Conservation (phyloP, 2,888 invertebrate species). For the Oxystoma pomonae region DNA sequence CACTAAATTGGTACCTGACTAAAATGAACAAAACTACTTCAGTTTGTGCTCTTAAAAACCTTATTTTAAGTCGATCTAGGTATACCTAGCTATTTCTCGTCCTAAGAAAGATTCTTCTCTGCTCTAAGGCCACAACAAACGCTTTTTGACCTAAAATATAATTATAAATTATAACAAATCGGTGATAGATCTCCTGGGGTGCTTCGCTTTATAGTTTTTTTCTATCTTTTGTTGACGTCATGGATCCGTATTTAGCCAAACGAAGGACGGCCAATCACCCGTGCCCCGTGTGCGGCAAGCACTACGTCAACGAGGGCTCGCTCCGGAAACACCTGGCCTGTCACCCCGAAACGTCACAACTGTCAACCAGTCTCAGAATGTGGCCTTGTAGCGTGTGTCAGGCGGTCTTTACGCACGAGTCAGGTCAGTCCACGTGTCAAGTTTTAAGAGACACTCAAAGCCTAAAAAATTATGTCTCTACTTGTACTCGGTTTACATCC, state of each 20-base stretch:
- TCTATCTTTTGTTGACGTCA: slow-evolving; percentile 62
- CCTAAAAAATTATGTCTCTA: no score
- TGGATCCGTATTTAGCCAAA: slow-evolving; percentile 85
- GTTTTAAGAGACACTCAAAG: no score
- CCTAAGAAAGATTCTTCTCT: no score
- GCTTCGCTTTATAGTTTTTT: slow-evolving; percentile 51
- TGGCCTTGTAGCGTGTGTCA: slow-evolving; percentile 96
- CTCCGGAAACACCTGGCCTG: slow-evolving; percentile 89
- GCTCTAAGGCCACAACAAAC: no score
- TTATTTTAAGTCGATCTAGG: no score
- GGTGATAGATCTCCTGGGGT: slow-evolving; percentile 44
- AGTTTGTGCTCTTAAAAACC: no score
- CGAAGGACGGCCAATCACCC: slow-evolving; percentile 92
- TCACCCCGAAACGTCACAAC: slow-evolving; percentile 86
- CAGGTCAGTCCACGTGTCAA: slow-evolving; percentile 57
- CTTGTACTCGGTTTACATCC: no score
- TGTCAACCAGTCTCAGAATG: slow-evolving; percentile 85
- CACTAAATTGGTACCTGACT: no score
- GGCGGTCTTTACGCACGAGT: slow-evolving; percentile 92
- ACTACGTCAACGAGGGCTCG: slow-evolving; percentile 92
- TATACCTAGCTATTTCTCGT: no score
- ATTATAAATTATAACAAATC: no score
- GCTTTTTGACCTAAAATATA: no score
- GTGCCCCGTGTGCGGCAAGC: slow-evolving; percentile 92
- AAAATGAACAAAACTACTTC: no score